Conservation (phyloP, 2,113 vertebrate genomes). For the Galbula dea region DNA sequence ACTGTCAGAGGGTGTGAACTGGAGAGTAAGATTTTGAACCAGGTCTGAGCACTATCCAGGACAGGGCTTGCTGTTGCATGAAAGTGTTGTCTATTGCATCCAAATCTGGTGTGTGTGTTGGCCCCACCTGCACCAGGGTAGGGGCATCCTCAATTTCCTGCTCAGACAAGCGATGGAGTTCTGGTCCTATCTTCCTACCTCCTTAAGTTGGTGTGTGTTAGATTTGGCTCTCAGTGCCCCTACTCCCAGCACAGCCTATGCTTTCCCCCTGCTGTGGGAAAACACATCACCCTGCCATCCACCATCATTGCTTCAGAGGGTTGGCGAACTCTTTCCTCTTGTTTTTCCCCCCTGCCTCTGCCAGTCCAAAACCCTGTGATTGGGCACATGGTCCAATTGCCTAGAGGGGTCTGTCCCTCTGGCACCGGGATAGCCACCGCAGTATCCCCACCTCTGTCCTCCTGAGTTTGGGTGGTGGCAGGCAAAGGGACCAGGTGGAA, state of each 20-base stretch:
- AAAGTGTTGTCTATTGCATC: accelerated
- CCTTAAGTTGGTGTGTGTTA: neutral
- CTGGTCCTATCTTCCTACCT: neutral
- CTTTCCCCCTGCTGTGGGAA: too few species aligned
- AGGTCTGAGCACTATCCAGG: neutral
- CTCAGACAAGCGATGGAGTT: neutral
- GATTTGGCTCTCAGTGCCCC: accelerated
- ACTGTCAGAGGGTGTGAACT: neutral
- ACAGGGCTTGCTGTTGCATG: neutral
- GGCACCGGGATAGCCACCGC: neutral
- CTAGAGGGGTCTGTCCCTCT: neutral
- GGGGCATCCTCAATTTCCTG: neutral
- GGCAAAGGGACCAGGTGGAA: neutral
- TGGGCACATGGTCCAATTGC: accelerated
- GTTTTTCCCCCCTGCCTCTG: neutral
- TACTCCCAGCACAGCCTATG: neutral
- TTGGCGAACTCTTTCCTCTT: neutral
- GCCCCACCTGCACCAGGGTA: neutral
- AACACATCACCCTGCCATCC: too few species aligned
- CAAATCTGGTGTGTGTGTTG: accelerated
- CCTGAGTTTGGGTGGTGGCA: accelerated
- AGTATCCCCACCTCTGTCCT: neutral
- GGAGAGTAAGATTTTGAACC: neutral
- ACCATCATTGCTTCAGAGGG: accelerated
- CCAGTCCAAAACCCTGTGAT: accelerated